Evolutionary conservation across 2,888 invertebrate species (phyloP).

Genomic region (Drosophila mettleri): DNA sequence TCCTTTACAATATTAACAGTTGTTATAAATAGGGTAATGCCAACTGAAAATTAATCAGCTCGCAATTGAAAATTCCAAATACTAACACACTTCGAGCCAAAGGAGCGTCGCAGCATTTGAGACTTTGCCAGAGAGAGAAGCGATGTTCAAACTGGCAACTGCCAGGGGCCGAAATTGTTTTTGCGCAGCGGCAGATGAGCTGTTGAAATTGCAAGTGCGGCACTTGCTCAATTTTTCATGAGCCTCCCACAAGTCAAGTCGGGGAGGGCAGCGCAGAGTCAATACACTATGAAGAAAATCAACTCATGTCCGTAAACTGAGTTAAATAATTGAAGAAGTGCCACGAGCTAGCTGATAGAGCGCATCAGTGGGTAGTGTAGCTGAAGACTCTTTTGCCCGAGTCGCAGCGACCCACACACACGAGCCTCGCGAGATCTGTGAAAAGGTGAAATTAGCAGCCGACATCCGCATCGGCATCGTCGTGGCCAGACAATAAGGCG

Average conservation of each 20-base stretch:
- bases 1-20: no score
- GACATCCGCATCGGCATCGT: conserved; percentile 36
- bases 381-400: conserved; percentile 26
- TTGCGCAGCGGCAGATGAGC: conserved; percentile 76
- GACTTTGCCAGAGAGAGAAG: conserved; percentile 2
- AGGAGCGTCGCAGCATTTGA: background rate
- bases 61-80: conserved; percentile 38
- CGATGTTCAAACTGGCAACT: conserved; percentile 38
- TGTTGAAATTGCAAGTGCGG: conserved; percentile 79
- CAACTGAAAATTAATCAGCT: conserved; percentile 51
- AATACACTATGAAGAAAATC: conserved; percentile 22
- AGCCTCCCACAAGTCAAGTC: conserved; percentile 68
- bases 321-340: background rate
- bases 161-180: conserved; percentile 62
- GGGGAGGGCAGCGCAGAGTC: background rate
- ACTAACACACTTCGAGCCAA: conserved; percentile 1
- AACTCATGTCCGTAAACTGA: background rate
- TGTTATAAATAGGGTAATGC: conserved; percentile 10
- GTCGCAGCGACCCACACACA: conserved; percentile 46
- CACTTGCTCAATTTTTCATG: conserved; percentile 78
- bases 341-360: background rate
- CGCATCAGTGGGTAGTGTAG: background rate
- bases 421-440: conserved; percentile 62
- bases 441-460: conserved; percentile 78
- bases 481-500: conserved; percentile 76